Percentiles rank a stretch among this genome's conserved stretches.
Conservation (phyloP, 64 coral and sea anemone genomes). For the Actinia equina region DNA sequence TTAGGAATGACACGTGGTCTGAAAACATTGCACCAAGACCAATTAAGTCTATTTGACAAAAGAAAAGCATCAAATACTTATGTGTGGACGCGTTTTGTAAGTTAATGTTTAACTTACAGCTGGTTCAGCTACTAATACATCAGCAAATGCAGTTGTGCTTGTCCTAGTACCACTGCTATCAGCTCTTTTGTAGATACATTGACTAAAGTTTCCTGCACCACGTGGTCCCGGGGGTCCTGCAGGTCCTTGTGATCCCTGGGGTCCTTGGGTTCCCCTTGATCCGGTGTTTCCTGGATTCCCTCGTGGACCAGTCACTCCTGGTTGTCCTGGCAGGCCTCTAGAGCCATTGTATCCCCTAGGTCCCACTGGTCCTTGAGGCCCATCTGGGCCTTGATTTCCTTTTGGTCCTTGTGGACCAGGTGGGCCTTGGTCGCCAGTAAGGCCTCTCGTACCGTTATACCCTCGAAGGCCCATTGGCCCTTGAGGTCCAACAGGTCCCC, state of each 20-base stretch:
- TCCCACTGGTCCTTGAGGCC: constrained; percentile 16
- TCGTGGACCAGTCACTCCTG: constrained; percentile 13
- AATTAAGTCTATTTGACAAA: no score
- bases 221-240: constrained; percentile 23
- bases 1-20: no score
- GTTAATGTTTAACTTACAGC: neutral
- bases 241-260: constrained; percentile 21
- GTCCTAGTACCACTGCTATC: neutral
- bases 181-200: constrained; percentile 26
- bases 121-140: neutral
- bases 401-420: constrained; percentile 19
- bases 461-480: constrained; percentile 17
- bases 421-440: constrained; percentile 12
- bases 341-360: constrained; percentile 25
- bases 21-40: no score
- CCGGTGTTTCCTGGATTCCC: constrained; percentile 35
- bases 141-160: neutral
- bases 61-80: no score
- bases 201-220: constrained; percentile 45
- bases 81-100: neutral
- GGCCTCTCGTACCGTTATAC: constrained; percentile 28
- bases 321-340: neutral
- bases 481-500: constrained; percentile 6
- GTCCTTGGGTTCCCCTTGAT: constrained; percentile 21
- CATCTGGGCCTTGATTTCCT: constrained; percentile 27